Evolutionary conservation across 2,888 invertebrate species (phyloP).

Genomic region (Aleiodes testaceus): DNA sequence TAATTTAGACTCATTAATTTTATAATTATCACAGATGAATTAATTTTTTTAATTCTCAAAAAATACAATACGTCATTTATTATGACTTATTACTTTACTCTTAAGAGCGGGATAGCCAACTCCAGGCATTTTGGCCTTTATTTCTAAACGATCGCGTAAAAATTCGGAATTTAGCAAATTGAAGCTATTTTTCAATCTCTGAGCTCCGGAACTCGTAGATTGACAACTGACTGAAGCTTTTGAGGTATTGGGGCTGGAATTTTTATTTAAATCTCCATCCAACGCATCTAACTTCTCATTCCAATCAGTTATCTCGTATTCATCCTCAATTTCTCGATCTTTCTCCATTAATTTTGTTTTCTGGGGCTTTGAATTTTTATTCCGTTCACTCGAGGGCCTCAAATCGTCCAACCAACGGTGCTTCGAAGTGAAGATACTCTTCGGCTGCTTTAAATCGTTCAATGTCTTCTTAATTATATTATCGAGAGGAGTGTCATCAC

Average conservation of each 20-base stretch:
- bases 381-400: constrained; percentile 2
- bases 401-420: constrained; percentile 46
- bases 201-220: not conserved
- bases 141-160: not conserved
- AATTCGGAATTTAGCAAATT: constrained; percentile 3
- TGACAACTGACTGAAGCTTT: constrained; percentile 2
- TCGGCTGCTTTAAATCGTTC: constrained; percentile 50
- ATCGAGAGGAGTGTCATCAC: constrained; percentile 47
- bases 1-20: too few species aligned
- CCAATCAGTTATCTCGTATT: not conserved
- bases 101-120: not conserved
- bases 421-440: constrained; percentile 50
- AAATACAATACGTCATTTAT: not conserved
- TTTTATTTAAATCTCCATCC: not conserved
- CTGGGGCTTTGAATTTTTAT: not conserved
- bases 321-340: not conserved
- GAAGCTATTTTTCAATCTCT: not conserved
- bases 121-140: not conserved
- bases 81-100: not conserved
- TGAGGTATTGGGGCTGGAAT: not conserved
- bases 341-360: not conserved
- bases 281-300: constrained; percentile 2
- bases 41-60: not conserved
- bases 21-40: too few species aligned
- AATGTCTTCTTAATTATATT: constrained; percentile 53